Conservation (phyloP, 1,140 invertebrate genomes). For the Drosophila murphyi region DNA sequence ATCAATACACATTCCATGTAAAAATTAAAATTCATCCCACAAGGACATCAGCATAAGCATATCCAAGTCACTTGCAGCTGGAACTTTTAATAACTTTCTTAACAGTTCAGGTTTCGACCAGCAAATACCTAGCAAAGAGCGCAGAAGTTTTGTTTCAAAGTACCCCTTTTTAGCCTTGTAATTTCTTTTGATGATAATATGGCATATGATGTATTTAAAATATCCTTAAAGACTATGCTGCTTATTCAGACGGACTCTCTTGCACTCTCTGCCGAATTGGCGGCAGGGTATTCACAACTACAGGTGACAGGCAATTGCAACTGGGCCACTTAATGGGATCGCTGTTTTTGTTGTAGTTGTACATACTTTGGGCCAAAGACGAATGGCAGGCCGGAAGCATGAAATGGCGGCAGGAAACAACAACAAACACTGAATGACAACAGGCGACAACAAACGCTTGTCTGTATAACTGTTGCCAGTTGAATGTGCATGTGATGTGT, state of each 20-base stretch:
- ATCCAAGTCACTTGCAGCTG: too few species aligned
- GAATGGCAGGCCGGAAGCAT: conserved; percentile 68
- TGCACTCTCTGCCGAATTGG: not conserved
- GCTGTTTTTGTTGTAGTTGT: not conserved
- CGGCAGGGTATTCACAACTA: conserved; percentile 5
- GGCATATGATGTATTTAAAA: too few species aligned
- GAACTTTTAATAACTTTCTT: too few species aligned
- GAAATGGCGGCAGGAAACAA: conserved; percentile 70
- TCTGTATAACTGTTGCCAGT: conserved; percentile 33
- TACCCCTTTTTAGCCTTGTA: too few species aligned
- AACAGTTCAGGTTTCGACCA: too few species aligned
- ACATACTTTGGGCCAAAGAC: conserved; percentile 17
- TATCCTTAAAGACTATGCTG: too few species aligned
- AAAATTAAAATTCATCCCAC: too few species aligned
- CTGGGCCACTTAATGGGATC: conserved; percentile 9
- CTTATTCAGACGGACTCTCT: not conserved
- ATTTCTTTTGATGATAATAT: too few species aligned
- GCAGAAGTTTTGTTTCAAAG: too few species aligned
- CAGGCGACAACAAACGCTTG: conserved; percentile 43
- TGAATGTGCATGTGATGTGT: conserved; percentile 5
- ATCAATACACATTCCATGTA: too few species aligned
- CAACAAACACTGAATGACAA: conserved; percentile 68
- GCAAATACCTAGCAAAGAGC: too few species aligned
- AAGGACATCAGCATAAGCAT: too few species aligned
- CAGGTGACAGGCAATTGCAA: conserved; percentile 41